Base-by-base conservation (phyloP, 2,113 vertebrate species). In the Peromyscus leucopus region DNA sequence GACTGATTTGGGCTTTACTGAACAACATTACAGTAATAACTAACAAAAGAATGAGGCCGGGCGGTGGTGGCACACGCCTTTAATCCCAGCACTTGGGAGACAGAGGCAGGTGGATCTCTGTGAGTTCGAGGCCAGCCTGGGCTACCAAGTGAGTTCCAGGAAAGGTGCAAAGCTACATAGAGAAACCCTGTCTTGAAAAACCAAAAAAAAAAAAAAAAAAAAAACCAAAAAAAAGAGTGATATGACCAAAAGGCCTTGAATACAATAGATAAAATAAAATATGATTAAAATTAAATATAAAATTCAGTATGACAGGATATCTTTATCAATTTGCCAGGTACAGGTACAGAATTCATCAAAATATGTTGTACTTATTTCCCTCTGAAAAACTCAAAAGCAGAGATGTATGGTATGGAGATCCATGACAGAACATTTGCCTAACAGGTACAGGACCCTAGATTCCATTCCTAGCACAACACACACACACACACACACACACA, bases 371-470 rank as follows among this genome's bases (percentile, higher is more conserved):
- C 1, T 90, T 51, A 28, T 5, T 1, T 79, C 93, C 74, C 51
- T 61, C 46, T 91, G 88, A 71, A 80, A 28, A 97, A 63, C 39
- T 86, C 69, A 90, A 79, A 90, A 65, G 21, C 2, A 79, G 16
- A 8, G 13, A 11, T n/a, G 9, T 69, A 36, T 46, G 16, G 36
- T 12, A 59, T 57, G n/a, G 4, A 39, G 69, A 28, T 19, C 55
- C 22, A 72, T 59, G 16, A 39, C 28, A 74, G 19, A 31, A 31
- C 4, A 57, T 22, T 89, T 57, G 15, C 24, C 48, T 57, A 39
- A 28, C 21, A 72, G 13, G 22, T 55, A 6, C 8, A 74, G 59
- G 4, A 4, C 4, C 51, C 2, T 42, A 26, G n/a, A 2, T 31
- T n/a, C 51, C 9, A 59, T 75, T 55, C 71, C 10, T 21, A 74